Evolutionary conservation across 2,888 invertebrate species (phyloP), one percentile per base, ranked within the genome.

Genomic region (Nebria salina): DNA sequence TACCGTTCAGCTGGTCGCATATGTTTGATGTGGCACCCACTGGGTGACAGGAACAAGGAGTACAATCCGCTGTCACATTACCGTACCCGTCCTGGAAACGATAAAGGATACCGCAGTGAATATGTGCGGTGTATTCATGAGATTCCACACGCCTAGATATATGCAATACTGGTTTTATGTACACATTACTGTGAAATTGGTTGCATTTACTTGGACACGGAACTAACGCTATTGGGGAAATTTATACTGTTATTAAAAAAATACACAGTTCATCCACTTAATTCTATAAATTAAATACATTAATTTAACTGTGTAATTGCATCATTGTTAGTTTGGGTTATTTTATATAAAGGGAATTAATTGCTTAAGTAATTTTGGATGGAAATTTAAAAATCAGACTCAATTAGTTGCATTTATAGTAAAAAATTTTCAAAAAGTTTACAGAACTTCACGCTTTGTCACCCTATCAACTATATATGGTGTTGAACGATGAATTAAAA

Each of bases 41-140:
- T 0, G 88, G 84, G 83, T 94, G 93, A 87, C 98, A 98, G 79
- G 92, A 92, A 88, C 98, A 98, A 64, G 93, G 89, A 1, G 92
- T 91, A 87, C 98, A 98, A 42, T 95, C 94, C 5, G 93, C 93
- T 6, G 94, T 93, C 66, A 96, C 91, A 85, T 97, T 94, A 85
- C 94, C 94, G 86, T 91, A 93, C 26, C 95, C 94, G 77, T 89
- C 88, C 92, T 93, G 86, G 20, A 82, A 82, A n/a, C 15, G 81
- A 70, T 34, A 76, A 76, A 66, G 68, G 42, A 80, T 26, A 73
- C 15, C n/a, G 54, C 54, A 54, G 54, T 54, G 54, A 54, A 54
- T 54, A 54, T 54, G 54, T 11, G 13, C 5, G 70, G 54, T 54
- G 54, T 13, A 54, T 54, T 54, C 54, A 13, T 54, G 54, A 54